Conservation (phyloP, 2,113 vertebrate species). For the Cyprinodon tularosa region DNA sequence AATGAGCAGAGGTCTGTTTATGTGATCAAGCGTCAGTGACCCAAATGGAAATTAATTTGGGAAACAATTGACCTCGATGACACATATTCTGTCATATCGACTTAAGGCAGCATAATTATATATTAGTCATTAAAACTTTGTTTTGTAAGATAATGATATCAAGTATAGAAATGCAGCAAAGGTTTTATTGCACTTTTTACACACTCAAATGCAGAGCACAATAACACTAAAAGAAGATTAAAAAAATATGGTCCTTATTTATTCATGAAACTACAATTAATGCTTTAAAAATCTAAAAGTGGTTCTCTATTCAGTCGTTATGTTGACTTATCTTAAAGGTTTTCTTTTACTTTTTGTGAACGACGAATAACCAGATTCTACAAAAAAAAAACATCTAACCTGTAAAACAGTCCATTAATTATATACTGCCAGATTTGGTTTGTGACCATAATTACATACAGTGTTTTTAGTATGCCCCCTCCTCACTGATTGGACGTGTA, state of each 20-base stretch:
- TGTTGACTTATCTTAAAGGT: neutral
- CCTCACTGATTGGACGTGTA: neutral
- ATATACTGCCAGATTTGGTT: neutral
- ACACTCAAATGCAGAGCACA: neutral
- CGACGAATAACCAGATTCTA: neutral
- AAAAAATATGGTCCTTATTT: neutral
- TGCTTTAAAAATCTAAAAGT: neutral
- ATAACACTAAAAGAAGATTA: no score
- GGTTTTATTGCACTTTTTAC: neutral
- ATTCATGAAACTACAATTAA: neutral
- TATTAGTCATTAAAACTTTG: neutral
- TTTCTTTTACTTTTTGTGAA: neutral
- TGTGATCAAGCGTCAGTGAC: constrained; percentile 55
- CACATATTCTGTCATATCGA: constrained; percentile 28
- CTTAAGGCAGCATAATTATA: neutral
- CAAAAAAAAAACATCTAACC: neutral
- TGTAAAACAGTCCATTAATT: neutral
- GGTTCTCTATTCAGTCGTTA: no score
- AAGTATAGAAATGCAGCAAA: neutral
- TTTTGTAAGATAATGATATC: neutral
- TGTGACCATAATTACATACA: neutral
- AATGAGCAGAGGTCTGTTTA: constrained; percentile 38
- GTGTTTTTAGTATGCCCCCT: neutral
- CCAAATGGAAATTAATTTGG: constrained; percentile 36
- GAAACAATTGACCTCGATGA: constrained; percentile 29